Evolutionary conservation across 2,888 invertebrate species (phyloP), one percentile per base, ranked within the genome.

Genomic region (Osmoderma eremita): DNA sequence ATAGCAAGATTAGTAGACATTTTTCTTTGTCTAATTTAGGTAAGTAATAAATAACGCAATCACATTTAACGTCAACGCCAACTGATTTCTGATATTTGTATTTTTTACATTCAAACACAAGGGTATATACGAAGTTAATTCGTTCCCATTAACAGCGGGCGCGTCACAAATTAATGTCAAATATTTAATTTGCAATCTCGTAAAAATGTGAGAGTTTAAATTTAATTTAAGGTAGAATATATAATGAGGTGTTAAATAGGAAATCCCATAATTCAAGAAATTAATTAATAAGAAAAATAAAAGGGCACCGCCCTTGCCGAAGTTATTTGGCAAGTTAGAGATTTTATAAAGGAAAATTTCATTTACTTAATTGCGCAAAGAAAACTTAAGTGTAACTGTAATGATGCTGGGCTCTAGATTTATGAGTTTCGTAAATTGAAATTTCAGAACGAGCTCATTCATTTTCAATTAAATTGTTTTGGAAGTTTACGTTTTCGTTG

Each of bases 371-470:
- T 74, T 72, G 73, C 71, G 72, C 71, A 73, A 73, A 74, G 75
- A 73, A 75, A 75, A 73, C 71, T 75, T 72, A 72, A 71, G 72
- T 69, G 70, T 71, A 73, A 73, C 72, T 72, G 73, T 74, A 73
- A 74, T 72, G 74, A 73, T 72, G 73, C 73, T 70, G 73, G 69
- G 72, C 30, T 72, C 71, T 67, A 71, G 73, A 75, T 75, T 75
- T 75, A 74, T 73, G 75, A 73, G 74, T 74, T 74, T 75, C 74
- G 72, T 72, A 74, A 75, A 75, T 75, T 74, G 73, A 74, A 74
- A 74, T 74, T 74, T 74, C 73, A 72, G 71, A 71, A 73, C 70
- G 67, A 70, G 69, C 72, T 71, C 73, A 72, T 73, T 74, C 72
- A 72, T 73, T 74, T 74, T 72, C 73, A 74, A 75, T 74, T 74